Percentiles rank a stretch among this genome's conserved stretches.
Conservation (phyloP, 2,797 vertebrate species). For the Rhodeus uyekii region DNA sequence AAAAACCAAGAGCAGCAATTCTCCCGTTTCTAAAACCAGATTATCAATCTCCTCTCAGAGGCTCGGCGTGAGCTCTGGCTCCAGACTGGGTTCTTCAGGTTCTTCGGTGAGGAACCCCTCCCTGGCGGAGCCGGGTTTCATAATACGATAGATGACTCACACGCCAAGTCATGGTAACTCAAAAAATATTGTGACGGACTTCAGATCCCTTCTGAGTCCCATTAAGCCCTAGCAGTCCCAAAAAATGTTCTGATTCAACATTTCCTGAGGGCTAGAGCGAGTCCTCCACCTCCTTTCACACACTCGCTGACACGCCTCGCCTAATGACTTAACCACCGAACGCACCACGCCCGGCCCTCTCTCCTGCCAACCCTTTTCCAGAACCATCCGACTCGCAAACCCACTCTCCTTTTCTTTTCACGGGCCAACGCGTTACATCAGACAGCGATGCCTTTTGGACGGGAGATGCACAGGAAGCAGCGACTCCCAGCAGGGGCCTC, state of each 20-base stretch:
- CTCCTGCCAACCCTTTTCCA: constrained; percentile 49
- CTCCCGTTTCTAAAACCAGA: constrained; percentile 25
- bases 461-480: constrained; percentile 35
- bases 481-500: constrained; percentile 24
- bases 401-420: constrained; percentile 17
- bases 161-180: constrained; percentile 62
- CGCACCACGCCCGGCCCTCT: constrained; percentile 59
- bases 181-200: constrained; percentile 61
- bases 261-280: constrained; percentile 71
- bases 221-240: constrained; percentile 55
- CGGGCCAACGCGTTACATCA: constrained; percentile 44
- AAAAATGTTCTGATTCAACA: constrained; percentile 70
- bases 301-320: constrained; percentile 66
- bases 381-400: constrained; percentile 41
- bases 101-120: constrained; percentile 45
- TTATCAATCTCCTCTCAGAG: constrained; percentile 33
- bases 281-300: constrained; percentile 65
- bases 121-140: constrained; percentile 53
- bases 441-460: constrained; percentile 44
- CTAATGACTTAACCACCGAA: constrained; percentile 78
- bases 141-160: constrained; percentile 60
- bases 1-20: constrained; percentile 18
- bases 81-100: constrained; percentile 54
- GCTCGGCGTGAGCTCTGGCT: constrained; percentile 41
- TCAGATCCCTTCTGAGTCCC: constrained; percentile 52